Percentiles rank a stretch among this genome's conserved stretches.
These are phyloP conservation scores for Arbacia lixula DNA, from an alignment of 53 echinoderm and acorn worm species.

Conservation along the genomic window DNA sequence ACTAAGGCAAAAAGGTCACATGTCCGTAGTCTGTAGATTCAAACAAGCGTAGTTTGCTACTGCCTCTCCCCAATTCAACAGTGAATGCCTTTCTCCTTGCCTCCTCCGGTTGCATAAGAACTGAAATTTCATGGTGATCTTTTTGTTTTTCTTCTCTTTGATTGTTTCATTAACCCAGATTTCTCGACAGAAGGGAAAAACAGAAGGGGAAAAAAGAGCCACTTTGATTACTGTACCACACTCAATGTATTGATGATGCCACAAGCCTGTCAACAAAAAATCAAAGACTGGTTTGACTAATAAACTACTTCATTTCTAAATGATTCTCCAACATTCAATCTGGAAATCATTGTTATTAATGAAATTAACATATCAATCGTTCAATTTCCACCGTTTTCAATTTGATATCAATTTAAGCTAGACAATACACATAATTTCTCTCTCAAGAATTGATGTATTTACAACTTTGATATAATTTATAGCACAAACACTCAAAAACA, in stretches of 20 bases:
- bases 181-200: slow-evolving; percentile 7
- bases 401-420: slow-evolving; percentile 37
- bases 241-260: slow-evolving; percentile 21
- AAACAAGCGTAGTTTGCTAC: slow-evolving; percentile 41
- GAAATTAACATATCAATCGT: slow-evolving; percentile 31
- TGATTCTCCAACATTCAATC: slow-evolving; percentile 13
- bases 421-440: slow-evolving; percentile 45
- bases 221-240: not conserved
- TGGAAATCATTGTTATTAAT: slow-evolving; percentile 25
- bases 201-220: not conserved
- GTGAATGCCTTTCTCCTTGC: slow-evolving; percentile 6
- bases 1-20: slow-evolving; percentile 57
- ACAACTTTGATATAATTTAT: slow-evolving; percentile 48
- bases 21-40: slow-evolving; percentile 48
- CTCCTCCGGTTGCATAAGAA: slow-evolving; percentile 30
- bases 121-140: slow-evolving; percentile 6
- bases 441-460: slow-evolving; percentile 39
- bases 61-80: slow-evolving; percentile 20
- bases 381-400: not conserved
- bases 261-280: not conserved
- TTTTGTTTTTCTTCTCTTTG: no score
- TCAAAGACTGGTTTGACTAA: slow-evolving; percentile 5
- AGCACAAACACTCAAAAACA: slow-evolving; percentile 54
- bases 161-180: slow-evolving; percentile 10
- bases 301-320: slow-evolving; percentile 10